Conservation (phyloP, 2,888 invertebrate species). For the Chironomus riparius region DNA sequence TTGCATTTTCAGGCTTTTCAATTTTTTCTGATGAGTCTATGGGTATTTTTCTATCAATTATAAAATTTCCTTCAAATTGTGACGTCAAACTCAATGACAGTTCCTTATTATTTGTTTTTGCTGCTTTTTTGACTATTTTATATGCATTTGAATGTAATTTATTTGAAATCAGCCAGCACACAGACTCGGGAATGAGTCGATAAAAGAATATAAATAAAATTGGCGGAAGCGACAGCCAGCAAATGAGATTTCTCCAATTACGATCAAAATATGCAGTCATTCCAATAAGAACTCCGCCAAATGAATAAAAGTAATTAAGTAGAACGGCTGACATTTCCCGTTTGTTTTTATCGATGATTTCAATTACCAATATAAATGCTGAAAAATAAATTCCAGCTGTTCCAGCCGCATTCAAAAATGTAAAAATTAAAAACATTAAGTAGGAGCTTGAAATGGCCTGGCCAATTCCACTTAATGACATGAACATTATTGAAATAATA, state of each 20-base stretch:
- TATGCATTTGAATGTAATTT: slow-evolving; percentile 47
- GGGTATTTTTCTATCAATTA: not conserved
- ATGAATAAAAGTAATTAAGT: slow-evolving; percentile 54
- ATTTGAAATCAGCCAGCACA: slow-evolving; percentile 55
- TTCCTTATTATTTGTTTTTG: slow-evolving; percentile 46
- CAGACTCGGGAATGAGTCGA: slow-evolving; percentile 57
- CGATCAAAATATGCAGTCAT: slow-evolving; percentile 49
- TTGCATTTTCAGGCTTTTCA: not conserved
- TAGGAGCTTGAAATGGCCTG: slow-evolving; percentile 49
- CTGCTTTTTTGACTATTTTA: slow-evolving; percentile 48
- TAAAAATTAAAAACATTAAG: slow-evolving; percentile 45
- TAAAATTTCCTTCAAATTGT: not conserved
- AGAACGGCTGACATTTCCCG: slow-evolving; percentile 54
- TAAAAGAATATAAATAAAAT: slow-evolving; percentile 50
- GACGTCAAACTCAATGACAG: slow-evolving; percentile 42
- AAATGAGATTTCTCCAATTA: slow-evolving; percentile 52
- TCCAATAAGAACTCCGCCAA: slow-evolving; percentile 54
- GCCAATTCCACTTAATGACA: slow-evolving; percentile 49
- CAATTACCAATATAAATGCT: slow-evolving; percentile 53
- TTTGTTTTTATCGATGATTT: slow-evolving; percentile 54
- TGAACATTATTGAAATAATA: slow-evolving; percentile 47
- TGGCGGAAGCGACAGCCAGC: slow-evolving; percentile 51
- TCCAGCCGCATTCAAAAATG: slow-evolving; percentile 52
- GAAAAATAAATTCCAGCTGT: slow-evolving; percentile 52
- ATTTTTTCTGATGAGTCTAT: not conserved